Percentiles rank a stretch among this genome's conserved stretches.
phyloP scores from a whole-genome alignment of 2,888 invertebrate genomes.

The Helleia helle region DNA sequence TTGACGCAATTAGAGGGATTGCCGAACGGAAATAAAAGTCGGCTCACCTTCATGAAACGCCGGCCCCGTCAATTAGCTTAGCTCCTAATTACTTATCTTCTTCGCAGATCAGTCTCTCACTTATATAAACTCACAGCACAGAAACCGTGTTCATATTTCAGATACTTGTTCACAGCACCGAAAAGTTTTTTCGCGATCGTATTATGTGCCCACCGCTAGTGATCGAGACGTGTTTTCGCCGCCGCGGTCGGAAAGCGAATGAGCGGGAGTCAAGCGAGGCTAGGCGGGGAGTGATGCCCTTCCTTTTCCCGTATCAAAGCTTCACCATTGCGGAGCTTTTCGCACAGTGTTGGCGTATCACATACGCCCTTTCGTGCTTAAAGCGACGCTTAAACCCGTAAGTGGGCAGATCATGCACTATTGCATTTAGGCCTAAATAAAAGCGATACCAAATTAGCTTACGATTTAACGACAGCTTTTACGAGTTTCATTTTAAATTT shows the following conservation, averaged over 20 bases:
- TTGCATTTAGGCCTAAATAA: slow-evolving; percentile 68
- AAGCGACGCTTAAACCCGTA: slow-evolving; percentile 55
- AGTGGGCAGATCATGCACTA: slow-evolving; percentile 69
- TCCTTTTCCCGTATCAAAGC: slow-evolving; percentile 58
- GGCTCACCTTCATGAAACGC: slow-evolving; percentile 73
- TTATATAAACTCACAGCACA: slow-evolving; percentile 49
- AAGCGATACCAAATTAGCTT: slow-evolving; percentile 44
- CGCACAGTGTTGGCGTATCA: slow-evolving; percentile 32
- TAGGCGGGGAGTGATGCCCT: slow-evolving; percentile 56
- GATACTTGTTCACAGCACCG: slow-evolving; percentile 41
- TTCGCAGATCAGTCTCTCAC: slow-evolving; percentile 47
- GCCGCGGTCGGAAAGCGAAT: slow-evolving; percentile 54
- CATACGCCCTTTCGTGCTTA: slow-evolving; percentile 38
- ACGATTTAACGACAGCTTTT: slow-evolving; percentile 25
- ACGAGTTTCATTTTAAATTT: slow-evolving; percentile 19
- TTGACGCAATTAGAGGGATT: slow-evolving; percentile 73
- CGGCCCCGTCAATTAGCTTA: slow-evolving; percentile 68
- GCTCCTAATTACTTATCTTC: slow-evolving; percentile 64
- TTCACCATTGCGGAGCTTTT: slow-evolving; percentile 54
- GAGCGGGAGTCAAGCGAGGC: slow-evolving; percentile 37
- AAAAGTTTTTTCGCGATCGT: slow-evolving; percentile 70
- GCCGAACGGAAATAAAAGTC: slow-evolving; percentile 73
- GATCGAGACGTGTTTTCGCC: slow-evolving; percentile 38
- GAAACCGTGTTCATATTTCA: slow-evolving; percentile 44
- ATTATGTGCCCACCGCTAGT: slow-evolving; percentile 18